Base-by-base conservation (phyloP, 2,113 vertebrate genomes). In the Chaetorhynchus papuensis region DNA sequence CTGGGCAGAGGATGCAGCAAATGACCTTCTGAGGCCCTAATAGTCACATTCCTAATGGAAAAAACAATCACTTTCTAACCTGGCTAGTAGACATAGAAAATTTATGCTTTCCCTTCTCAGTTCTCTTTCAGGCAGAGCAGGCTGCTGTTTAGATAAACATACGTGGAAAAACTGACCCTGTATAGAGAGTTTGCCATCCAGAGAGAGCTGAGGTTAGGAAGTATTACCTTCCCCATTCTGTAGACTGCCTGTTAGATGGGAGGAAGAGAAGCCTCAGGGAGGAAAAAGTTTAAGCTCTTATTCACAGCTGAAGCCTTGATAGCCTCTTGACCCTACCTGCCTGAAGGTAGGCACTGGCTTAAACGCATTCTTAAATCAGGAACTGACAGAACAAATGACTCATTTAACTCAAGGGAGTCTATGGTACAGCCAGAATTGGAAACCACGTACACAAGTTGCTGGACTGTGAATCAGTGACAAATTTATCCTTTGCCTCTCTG, bases 331-430 rank as follows among this genome's bases (percentile, higher is more conserved):
- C 90, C 68, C 44, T 27, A 45, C 52, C 41, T 81, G 41, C 64
- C 82, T 93, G 50, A 70, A 91, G 44, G 41, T 12, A 89, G 64
- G 35, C 27, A 50, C 45, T 52, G 54, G 16, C 26, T 91, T 49
- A 89, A 93, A 64, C 13, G 5, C 16, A 19, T 64, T 71, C 47
- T 44, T 75, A 52, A 93, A 83, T 68, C 44, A 71, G 37, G 24
- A 83, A 59, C 8, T 63, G 37, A 45, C 56, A 90, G 56, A 95
- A 88, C 56, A 96, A 89, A 74, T 94, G 52, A 92, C 56, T 96
- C 88, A 77, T 59, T 94, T 88, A 95, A 77, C 70, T 86, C 68
- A 78, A 42, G 80, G 64, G 72, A 81, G 41, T 49, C 83, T 59
- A 3, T 28, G 26, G 68, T 52, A 49, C n/a, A 87, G 52, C 77